phyloP scores from a whole-genome alignment of 2,888 invertebrate genomes.

The Xanthorhoe spadicearia region DNA sequence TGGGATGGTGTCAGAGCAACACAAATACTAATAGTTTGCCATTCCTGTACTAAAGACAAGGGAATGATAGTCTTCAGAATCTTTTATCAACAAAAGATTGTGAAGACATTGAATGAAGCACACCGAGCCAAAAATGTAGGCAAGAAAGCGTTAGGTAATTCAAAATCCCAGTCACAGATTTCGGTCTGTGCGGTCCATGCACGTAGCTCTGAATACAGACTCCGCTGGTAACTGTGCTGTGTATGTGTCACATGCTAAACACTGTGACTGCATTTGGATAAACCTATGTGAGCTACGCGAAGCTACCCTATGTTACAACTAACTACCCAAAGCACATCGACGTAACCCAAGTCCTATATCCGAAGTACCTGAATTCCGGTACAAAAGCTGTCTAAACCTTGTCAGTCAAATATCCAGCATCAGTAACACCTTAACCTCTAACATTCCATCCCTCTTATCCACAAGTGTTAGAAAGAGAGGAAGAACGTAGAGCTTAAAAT shows the following conservation, averaged over 20 bases:
- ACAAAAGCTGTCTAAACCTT: conserved; percentile 39
- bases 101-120: conserved; percentile 60
- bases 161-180: conserved; percentile 79
- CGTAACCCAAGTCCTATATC: conserved; percentile 55
- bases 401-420: not conserved
- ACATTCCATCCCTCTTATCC: not conserved
- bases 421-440: not conserved
- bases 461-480: not conserved
- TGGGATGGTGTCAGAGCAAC: conserved; percentile 49
- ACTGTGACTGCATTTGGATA: conserved; percentile 75
- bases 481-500: not conserved
- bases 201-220: conserved; percentile 71
- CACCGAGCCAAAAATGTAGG: conserved; percentile 80
- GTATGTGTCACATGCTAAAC: conserved; percentile 57
- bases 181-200: conserved; percentile 59
- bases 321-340: conserved; percentile 69
- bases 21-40: conserved; percentile 45
- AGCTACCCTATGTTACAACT: conserved; percentile 65
- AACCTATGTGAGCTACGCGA: conserved; percentile 70
- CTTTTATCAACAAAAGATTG: conserved; percentile 14
- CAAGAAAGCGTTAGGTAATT: conserved; percentile 78
- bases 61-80: conserved; percentile 24
- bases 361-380: conserved; percentile 45
- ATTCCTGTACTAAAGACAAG: conserved; percentile 12
- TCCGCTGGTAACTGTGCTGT: conserved; percentile 45